Conservation (phyloP, 1,140 invertebrate species). For the Diachasmimorpha longicaudata region DNA sequence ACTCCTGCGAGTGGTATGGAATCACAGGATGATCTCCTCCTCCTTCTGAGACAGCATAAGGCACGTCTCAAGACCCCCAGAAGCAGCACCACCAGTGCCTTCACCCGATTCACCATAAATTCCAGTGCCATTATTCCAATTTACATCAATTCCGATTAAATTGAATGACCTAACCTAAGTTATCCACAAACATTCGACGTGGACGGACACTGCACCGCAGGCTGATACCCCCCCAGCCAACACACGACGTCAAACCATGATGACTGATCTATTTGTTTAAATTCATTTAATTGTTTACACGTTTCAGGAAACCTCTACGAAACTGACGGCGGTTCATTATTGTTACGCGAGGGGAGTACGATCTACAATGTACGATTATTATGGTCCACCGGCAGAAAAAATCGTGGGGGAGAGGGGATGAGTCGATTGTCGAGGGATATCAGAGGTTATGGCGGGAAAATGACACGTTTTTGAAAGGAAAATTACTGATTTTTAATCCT, state of each 20-base stretch:
- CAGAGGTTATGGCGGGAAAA: too few species aligned
- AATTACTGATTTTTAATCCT: too few species aligned
- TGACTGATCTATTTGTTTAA: not conserved
- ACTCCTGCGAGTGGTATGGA: constrained; percentile 62
- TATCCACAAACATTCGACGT: not conserved
- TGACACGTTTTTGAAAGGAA: too few species aligned
- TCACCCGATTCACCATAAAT: constrained; percentile 59
- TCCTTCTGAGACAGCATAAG: constrained; percentile 64
- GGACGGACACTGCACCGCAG: not conserved
- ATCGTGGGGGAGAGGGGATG: too few species aligned
- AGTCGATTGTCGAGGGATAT: too few species aligned
- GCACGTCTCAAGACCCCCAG: constrained; percentile 61
- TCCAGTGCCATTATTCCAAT: constrained; percentile 46
- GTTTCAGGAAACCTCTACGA: too few species aligned
- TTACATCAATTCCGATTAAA: not conserved
- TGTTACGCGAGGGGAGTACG: too few species aligned
- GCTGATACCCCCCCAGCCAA: not conserved
- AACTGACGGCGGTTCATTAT: too few species aligned
- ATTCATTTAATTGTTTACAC: too few species aligned
- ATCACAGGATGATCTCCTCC: constrained; percentile 62
- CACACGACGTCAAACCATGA: not conserved
- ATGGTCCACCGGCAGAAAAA: too few species aligned
- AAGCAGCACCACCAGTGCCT: constrained; percentile 60
- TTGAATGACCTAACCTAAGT: constrained; percentile 7
- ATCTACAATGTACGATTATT: too few species aligned